Percentiles rank a stretch among this genome's conserved stretches.
phyloP scores from a whole-genome alignment of 2,113 vertebrate genomes.

The Brienomyrus longianalis region DNA sequence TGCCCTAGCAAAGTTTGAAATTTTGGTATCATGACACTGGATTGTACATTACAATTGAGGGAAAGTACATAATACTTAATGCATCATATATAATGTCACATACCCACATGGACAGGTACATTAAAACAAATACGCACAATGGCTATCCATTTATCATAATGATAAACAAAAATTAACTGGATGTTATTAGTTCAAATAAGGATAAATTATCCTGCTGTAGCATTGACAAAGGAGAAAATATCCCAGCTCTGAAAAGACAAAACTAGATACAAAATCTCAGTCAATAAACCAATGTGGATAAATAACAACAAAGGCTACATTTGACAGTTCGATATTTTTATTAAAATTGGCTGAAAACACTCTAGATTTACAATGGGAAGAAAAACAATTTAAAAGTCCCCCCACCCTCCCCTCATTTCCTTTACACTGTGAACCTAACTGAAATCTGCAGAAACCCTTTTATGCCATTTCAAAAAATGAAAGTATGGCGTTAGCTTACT shows the following conservation, averaged over 20 bases:
- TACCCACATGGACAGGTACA: background rate
- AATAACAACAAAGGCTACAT: background rate
- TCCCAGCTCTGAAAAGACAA: background rate
- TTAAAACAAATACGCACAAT: background rate
- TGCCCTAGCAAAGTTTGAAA: background rate
- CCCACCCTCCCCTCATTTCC: background rate
- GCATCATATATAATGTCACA: background rate
- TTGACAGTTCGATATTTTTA: background rate
- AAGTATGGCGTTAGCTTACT: background rate
- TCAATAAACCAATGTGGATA: background rate
- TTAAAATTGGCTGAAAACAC: background rate
- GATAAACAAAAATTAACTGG: background rate
- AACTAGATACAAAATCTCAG: background rate
- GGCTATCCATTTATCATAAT: background rate
- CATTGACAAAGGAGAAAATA: background rate
- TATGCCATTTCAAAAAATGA: background rate
- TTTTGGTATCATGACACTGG: background rate
- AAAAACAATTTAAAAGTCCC: background rate
- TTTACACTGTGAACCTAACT: background rate
- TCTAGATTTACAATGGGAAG: background rate
- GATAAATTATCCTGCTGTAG: background rate
- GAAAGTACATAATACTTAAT: background rate
- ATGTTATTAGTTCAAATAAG: background rate
- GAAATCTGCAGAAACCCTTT: background rate
- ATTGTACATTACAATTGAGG: background rate